Evolutionary conservation across 2,888 invertebrate genomes (phyloP), one percentile per base, ranked within the genome.

Genomic region (Hyppa rectilinea): DNA sequence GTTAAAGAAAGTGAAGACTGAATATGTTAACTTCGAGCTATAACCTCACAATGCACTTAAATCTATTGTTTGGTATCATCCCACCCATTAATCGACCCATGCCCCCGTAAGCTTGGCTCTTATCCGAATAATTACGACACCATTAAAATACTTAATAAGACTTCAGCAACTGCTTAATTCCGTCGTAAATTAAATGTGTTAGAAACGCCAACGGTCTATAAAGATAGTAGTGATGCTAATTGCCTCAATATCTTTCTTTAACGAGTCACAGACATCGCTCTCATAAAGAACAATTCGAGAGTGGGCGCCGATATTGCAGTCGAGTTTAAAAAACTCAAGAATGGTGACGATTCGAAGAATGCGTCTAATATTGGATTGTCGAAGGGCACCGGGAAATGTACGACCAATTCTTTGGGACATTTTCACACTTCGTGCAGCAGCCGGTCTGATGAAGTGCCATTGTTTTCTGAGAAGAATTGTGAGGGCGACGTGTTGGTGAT

Each of bases 201-300:
- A 89, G 87, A 87, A 88, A 89, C 83, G 82, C 87, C 85, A 87
- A 88, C 86, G 85, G 84, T 87, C 87, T 86, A 87, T 87, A 88
- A 91, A 90, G 88, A 91, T 88, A 89, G 87, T 85, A 89, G 86
- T 86, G 85, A 87, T 89, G 84, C 88, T 92, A 90, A 91, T 92
- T 92, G 89, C 87, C 82, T 90, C 90, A 92, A 92, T 93, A 90
- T 88, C 85, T 91, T 91, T 90, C 92, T 88, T 91, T 90, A 94
- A 92, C 91, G 89, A 88, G 87, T 88, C 81, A 56, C 94, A 98
- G 98, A 99, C 95, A 97, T 99, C 85, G 98, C 98, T 38, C 96
- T 99, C 71, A 97, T 99, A 87, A 97, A 98, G 95, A 99, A 99
- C 94, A 99, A 99, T 94, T 99, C 99, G 2, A 96, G 93, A 87